A percentile compares a stretch with the other conserved stretches of the same genome.
phyloP scores from a whole-genome alignment of 2,888 invertebrate species.

The Cynaeus angustus region DNA sequence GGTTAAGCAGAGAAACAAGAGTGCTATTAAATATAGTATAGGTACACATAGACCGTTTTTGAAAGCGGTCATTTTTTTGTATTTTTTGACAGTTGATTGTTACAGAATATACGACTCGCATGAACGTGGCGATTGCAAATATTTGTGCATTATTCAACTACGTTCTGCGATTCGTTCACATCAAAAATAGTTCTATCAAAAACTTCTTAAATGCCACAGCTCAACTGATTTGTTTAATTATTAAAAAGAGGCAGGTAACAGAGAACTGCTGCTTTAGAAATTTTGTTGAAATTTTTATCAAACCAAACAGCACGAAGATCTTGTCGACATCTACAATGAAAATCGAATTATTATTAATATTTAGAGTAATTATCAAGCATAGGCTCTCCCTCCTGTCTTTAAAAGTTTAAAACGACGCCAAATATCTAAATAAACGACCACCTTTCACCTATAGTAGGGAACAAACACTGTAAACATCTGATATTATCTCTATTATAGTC shows the following conservation, averaged over 20 bases:
- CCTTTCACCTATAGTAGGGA: conserved; percentile 52
- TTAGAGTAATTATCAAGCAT: conserved; percentile 53
- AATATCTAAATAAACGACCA: conserved; percentile 56
- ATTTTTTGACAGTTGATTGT: conserved; percentile 64
- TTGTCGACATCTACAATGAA: conserved; percentile 66
- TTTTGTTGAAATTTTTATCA: conserved; percentile 48
- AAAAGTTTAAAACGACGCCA: conserved; percentile 48
- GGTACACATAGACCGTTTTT: conserved; percentile 60
- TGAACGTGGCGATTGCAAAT: conserved; percentile 51
- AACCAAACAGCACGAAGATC: conserved; percentile 66
- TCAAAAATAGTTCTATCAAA: conserved; percentile 69
- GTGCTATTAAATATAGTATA: conserved; percentile 63
- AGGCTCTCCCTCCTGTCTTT: conserved; percentile 53
- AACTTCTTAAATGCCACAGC: conserved; percentile 69
- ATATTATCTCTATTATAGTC: conserved; percentile 49
- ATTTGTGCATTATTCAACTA: conserved; percentile 55
- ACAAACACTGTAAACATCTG: conserved; percentile 47
- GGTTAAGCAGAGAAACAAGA: conserved; percentile 72
- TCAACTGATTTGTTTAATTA: conserved; percentile 64
- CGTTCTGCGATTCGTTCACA: conserved; percentile 60
- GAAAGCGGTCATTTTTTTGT: conserved; percentile 40
- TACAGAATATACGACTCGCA: conserved; percentile 64
- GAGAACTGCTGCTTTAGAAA: conserved; percentile 61
- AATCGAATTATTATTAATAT: conserved; percentile 60
- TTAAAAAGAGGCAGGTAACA: conserved; percentile 66